Conservation (phyloP, 2,888 invertebrate genomes). For the Lobophora halterata region DNA sequence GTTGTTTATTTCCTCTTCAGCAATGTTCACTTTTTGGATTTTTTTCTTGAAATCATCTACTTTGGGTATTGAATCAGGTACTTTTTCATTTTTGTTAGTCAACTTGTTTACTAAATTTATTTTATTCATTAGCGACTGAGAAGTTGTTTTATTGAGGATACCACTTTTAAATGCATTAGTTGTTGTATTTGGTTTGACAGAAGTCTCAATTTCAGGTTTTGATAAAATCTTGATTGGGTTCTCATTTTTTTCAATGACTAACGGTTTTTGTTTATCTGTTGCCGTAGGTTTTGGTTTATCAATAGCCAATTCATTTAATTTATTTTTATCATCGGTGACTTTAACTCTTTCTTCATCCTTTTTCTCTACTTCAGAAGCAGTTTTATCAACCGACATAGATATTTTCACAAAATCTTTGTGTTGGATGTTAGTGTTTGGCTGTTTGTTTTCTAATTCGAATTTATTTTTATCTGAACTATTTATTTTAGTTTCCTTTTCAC, state of each 20-base stretch:
- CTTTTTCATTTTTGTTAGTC: constrained; percentile 39
- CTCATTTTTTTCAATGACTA: constrained; percentile 22
- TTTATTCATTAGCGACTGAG: constrained; percentile 34
- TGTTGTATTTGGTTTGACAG: constrained; percentile 18
- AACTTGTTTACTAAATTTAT: constrained; percentile 28
- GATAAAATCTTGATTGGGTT: neutral
- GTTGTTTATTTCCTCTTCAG: constrained; percentile 63
- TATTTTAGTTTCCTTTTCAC: constrained; percentile 20
- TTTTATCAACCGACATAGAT: constrained; percentile 30
- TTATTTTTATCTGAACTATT: constrained; percentile 20
- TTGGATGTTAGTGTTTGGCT: constrained; percentile 17
- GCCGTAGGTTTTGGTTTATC: constrained; percentile 9
- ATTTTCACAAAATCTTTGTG: constrained; percentile 41
- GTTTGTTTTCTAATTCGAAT: constrained; percentile 18
- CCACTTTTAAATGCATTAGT: constrained; percentile 13
- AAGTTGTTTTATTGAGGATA: constrained; percentile 23
- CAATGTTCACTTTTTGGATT: constrained; percentile 72
- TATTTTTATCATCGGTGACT: constrained; percentile 14
- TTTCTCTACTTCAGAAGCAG: constrained; percentile 14
- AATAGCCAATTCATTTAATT: too few species aligned
- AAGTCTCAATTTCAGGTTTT: constrained; percentile 16
- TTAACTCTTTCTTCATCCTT: constrained; percentile 13
- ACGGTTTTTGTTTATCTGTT: constrained; percentile 12
- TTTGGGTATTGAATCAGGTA: constrained; percentile 51
- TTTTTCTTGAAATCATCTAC: constrained; percentile 73